Conservation (phyloP, 2,888 invertebrate genomes). For the Acheta domesticus region DNA sequence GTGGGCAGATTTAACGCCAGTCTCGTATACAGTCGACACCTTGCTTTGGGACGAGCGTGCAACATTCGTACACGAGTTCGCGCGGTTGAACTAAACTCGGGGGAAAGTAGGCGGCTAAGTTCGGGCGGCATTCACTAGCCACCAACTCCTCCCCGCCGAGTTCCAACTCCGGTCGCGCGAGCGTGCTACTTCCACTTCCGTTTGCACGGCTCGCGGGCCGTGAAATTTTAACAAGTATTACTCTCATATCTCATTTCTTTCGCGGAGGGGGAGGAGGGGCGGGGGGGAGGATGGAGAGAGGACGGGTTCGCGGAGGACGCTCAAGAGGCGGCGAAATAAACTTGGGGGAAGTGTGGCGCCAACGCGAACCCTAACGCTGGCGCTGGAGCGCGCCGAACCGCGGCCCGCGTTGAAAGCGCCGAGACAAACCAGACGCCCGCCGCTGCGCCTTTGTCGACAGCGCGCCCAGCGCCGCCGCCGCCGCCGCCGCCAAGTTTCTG, state of each 20-base stretch:
- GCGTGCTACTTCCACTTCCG: neutral
- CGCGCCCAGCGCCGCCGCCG: neutral
- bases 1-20: too few species aligned
- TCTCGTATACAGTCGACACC: too few species aligned
- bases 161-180: neutral
- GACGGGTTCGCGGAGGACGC: neutral
- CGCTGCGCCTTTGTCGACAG: neutral
- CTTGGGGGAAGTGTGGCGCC: neutral
- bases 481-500: neutral
- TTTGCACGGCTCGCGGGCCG: slow-evolving; percentile 4
- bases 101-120: too few species aligned
- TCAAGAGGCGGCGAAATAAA: neutral
- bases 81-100: too few species aligned
- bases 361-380: neutral
- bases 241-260: slow-evolving; percentile 5
- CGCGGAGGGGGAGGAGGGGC: neutral
- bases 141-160: neutral
- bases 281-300: neutral
- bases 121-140: too few species aligned
- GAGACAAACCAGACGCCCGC: neutral
- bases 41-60: too few species aligned
- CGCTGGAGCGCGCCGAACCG: neutral
- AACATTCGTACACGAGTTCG: too few species aligned
- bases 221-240: slow-evolving; percentile 18
- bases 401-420: neutral